Conservation (phyloP, 1,140 invertebrate species). For the Steinernema khuongi region DNA sequence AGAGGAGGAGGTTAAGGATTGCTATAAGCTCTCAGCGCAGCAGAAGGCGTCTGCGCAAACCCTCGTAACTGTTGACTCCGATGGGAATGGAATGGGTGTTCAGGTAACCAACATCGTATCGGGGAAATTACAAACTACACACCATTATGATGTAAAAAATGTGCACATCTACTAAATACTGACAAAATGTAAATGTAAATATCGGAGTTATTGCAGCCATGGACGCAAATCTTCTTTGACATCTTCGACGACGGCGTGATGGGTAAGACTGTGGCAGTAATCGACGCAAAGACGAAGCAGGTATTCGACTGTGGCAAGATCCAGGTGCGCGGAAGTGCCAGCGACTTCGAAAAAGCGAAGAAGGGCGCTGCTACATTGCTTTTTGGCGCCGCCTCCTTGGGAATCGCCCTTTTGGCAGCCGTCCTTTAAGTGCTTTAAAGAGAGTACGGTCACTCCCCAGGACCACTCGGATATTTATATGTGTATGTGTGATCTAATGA, state of each 20-base stretch:
- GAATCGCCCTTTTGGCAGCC: neutral
- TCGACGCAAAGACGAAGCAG: slow-evolving; percentile 31
- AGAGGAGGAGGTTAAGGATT: slow-evolving; percentile 11
- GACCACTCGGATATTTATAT: no score
- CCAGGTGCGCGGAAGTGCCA: slow-evolving; percentile 28
- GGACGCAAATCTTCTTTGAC: slow-evolving; percentile 25
- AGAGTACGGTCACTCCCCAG: no score
- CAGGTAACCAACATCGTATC: no score
- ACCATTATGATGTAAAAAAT: no score
- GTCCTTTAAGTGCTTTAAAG: no score
- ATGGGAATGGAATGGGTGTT: slow-evolving; percentile 1
- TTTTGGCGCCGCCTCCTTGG: neutral
- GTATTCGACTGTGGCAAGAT: slow-evolving; percentile 48
- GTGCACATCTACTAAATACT: no score
- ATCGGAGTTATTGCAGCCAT: slow-evolving; percentile 22
- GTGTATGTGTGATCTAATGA: no score
- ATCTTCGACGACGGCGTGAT: slow-evolving; percentile 11
- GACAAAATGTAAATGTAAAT: no score
- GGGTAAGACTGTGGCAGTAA: slow-evolving; percentile 13
- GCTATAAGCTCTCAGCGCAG: slow-evolving; percentile 19
- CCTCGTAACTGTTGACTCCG: slow-evolving; percentile 9
- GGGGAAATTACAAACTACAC: no score
- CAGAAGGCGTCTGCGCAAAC: slow-evolving; percentile 18
- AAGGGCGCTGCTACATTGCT: neutral
- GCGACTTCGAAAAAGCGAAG: slow-evolving; percentile 3